These are phyloP conservation scores for Acronicta psi DNA, from an alignment of 2,888 invertebrate species.

Conservation along the genomic window DNA sequence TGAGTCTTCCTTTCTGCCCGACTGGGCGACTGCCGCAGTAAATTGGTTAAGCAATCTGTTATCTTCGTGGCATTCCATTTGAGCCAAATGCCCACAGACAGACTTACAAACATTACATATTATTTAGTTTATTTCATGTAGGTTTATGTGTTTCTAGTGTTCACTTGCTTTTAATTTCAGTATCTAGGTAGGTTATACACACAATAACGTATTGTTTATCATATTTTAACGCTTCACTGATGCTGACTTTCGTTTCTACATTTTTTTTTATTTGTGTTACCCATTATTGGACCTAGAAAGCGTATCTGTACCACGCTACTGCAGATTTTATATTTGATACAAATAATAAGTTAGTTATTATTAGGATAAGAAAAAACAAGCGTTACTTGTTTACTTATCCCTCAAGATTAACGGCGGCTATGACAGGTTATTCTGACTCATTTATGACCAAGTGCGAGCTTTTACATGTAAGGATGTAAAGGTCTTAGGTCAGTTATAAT, in stretches of 20 bases:
- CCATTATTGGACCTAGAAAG: conserved; percentile 9
- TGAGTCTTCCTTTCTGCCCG: conserved; percentile 43
- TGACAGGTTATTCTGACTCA: too few species aligned
- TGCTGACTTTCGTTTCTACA: not conserved
- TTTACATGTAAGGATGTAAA: conserved; percentile 28
- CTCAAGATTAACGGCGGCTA: too few species aligned
- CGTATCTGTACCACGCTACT: not conserved
- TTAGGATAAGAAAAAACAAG: not conserved
- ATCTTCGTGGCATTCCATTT: conserved; percentile 51
- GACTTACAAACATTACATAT: conserved; percentile 10
- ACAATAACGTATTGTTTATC: conserved; percentile 1
- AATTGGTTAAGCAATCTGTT: conserved; percentile 68
- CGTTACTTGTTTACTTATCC: too few species aligned
- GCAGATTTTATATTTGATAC: conserved; percentile 5
- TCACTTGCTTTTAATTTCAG: conserved; percentile 21
- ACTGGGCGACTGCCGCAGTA: conserved; percentile 46
- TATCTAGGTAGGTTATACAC: conserved; percentile 18
- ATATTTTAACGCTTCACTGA: conserved; percentile 6
- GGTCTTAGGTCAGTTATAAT: conserved; percentile 35
- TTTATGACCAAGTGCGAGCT: not conserved
- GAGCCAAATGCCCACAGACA: conserved; percentile 2
- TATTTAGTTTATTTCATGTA: conserved; percentile 15
- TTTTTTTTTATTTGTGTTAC: conserved; percentile 9
- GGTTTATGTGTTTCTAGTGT: conserved; percentile 15
- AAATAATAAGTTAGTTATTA: not conserved